Evolutionary conservation across 2,888 invertebrate genomes (phyloP), one percentile per base, ranked within the genome.

Genomic region (Drosophila merina): DNA sequence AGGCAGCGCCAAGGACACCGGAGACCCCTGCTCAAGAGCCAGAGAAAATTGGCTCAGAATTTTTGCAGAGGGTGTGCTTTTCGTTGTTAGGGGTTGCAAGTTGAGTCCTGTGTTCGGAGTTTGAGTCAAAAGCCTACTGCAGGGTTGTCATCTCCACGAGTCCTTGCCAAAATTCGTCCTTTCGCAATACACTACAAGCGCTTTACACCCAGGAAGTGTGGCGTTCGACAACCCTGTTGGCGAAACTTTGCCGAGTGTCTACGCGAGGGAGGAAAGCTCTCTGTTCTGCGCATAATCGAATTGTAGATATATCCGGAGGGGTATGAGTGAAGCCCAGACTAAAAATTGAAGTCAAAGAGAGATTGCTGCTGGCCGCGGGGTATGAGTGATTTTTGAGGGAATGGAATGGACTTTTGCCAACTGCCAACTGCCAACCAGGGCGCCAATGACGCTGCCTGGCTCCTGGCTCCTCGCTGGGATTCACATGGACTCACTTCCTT

Each of bases 1-100:
- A 73, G 62, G 62, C 55, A 75, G 76, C 75, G 69, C 74, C 76
- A 88, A 84, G 82, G 88, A 81, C 89, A 88, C 76, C 67, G 67
- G 50, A 20, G 51, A 60, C 55, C 50, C 69, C 45, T 70, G 71
- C 69, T 70, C 80, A 72, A 75, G 62, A 72, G 57, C 49, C 33
- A 45, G 69, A 59, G 45, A 69, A 71, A 80, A 75, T 75, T 68
- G 64, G 75, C 86, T 87, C 88, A 82, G 49, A 77, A 79, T 31
- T 67, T 60, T 47, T 52, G 66, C 56, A 51, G 57, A 74, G 74
- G 82, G 79, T 85, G 86, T 70, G 72, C 51, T 62, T 75, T 64
- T 44, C 56, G 9, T 73, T 42, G 20, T 42, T 75, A 86, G 71
- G 83, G 88, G 83, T 88, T 86, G 83, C 49, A 76, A 28, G 26